These are phyloP conservation scores for Metridium senile DNA, from an alignment of 92 coral and sea anemone genomes.

Conservation along the genomic window DNA sequence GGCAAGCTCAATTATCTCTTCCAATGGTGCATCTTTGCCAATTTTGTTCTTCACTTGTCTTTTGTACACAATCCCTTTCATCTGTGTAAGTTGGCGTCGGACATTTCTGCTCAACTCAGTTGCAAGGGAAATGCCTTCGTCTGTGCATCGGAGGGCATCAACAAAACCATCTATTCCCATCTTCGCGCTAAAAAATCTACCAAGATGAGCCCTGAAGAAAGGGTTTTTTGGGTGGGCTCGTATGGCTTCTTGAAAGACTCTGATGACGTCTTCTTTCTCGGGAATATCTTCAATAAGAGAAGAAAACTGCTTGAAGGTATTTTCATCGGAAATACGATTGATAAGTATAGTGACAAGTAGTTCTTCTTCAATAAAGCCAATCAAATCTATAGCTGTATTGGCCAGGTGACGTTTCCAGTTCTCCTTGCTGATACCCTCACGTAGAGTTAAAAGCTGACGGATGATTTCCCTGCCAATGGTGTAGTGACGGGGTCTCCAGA, in stretches of 20 bases:
- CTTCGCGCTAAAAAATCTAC: constrained; percentile 57
- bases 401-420: constrained; percentile 59
- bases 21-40: constrained; percentile 17
- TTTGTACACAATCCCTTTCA: constrained; percentile 73
- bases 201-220: constrained; percentile 57
- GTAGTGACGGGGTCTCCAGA: constrained; percentile 60
- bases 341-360: constrained; percentile 36
- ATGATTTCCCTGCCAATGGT: constrained; percentile 39
- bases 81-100: constrained; percentile 63
- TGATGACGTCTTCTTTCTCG: constrained; percentile 45
- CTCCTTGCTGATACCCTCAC: constrained; percentile 14
- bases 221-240: constrained; percentile 45
- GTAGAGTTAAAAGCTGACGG: constrained; percentile 38
- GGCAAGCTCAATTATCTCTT: constrained; percentile 36
- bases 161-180: constrained; percentile 41
- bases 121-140: constrained; percentile 51
- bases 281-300: constrained; percentile 44
- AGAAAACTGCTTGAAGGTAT: constrained; percentile 37
- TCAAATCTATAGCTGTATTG: constrained; percentile 35
- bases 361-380: constrained; percentile 39
- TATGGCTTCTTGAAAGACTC: constrained; percentile 57
- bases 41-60: constrained; percentile 51
- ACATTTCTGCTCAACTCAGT: constrained; percentile 9
- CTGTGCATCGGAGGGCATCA: constrained; percentile 47
- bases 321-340: constrained; percentile 33